Evolutionary conservation across 2,113 vertebrate species (phyloP).

Genomic region (Parotia lawesii): DNA sequence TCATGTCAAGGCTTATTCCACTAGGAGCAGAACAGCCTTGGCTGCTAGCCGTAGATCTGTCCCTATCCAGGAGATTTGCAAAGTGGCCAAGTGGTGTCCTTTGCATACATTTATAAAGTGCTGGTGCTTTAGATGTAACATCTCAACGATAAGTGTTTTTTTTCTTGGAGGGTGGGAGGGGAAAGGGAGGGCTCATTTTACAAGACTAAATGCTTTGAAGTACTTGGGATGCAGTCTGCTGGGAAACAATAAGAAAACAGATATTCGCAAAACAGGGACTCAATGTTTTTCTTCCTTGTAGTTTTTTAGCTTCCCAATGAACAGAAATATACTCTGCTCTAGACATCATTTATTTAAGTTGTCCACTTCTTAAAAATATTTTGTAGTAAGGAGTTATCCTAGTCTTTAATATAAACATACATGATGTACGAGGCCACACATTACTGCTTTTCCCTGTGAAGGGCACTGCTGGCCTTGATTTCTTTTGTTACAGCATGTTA

Average conservation of each 20-base stretch:
- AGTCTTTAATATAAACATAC: constrained; percentile 28
- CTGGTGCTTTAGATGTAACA: not conserved
- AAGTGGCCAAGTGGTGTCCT: constrained; percentile 7
- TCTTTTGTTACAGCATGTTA: not conserved
- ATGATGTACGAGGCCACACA: constrained; percentile 47
- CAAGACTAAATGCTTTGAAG: not conserved
- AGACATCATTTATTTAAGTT: constrained; percentile 50
- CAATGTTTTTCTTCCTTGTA: not conserved
- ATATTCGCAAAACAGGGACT: not conserved
- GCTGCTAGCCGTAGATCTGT: constrained; percentile 30
- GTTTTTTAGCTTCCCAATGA: constrained; percentile 6
- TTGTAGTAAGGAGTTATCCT: constrained; percentile 32
- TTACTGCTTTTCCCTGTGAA: constrained; percentile 28
- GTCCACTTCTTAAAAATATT: constrained; percentile 45
- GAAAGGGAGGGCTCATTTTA: not conserved
- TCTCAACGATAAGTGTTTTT: fast-evolving
- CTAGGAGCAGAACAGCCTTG: constrained; percentile 50
- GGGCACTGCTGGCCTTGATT: constrained; percentile 11
- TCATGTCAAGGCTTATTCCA: constrained; percentile 39
- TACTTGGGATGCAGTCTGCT: not conserved
- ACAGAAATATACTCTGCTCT: constrained; percentile 10
- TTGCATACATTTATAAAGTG: not conserved
- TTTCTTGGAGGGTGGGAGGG: not conserved
- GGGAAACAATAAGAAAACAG: constrained; percentile 10
- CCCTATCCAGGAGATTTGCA: not conserved